Percentiles rank a stretch among this genome's conserved stretches.
Evolutionary conservation across 2,797 vertebrate species (phyloP).

Genomic region (Chromis chromis): DNA sequence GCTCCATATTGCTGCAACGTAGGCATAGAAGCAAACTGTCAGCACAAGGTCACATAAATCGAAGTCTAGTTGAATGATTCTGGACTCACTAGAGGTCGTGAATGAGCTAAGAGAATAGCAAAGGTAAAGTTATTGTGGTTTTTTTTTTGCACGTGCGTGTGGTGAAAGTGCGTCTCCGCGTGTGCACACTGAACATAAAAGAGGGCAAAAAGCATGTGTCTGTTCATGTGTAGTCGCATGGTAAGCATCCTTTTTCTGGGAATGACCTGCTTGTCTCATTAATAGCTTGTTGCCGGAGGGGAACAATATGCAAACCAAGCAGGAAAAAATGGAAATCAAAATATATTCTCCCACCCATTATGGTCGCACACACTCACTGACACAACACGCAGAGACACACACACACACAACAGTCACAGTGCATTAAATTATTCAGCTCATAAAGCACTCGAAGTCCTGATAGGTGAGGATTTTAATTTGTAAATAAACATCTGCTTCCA

Average conservation of each 20-base stretch:
- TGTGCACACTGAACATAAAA: slow-evolving; percentile 28
- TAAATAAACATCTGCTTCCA: slow-evolving; percentile 59
- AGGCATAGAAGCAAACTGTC: slow-evolving; percentile 40
- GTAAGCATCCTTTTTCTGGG: slow-evolving; percentile 72
- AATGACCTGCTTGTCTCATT: slow-evolving; percentile 84
- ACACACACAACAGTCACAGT: slow-evolving; percentile 48
- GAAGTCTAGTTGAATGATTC: slow-evolving; percentile 57
- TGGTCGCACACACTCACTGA: slow-evolving; percentile 41
- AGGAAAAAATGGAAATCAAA: slow-evolving; percentile 76
- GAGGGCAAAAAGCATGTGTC: slow-evolving; percentile 37
- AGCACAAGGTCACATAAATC: slow-evolving; percentile 68
- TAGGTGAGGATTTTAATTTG: slow-evolving; percentile 61
- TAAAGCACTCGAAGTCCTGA: slow-evolving; percentile 58
- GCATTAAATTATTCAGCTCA: slow-evolving; percentile 59
- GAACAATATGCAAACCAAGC: slow-evolving; percentile 83
- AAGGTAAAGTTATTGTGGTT: slow-evolving; percentile 27
- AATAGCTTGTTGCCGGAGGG: slow-evolving; percentile 77
- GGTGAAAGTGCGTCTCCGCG: slow-evolving; percentile 1
- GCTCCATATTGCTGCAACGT: slow-evolving; percentile 10
- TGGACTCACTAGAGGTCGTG: slow-evolving; percentile 30
- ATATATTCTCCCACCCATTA: slow-evolving; percentile 51
- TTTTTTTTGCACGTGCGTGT: slow-evolving; percentile 15
- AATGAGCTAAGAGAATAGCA: slow-evolving; percentile 22
- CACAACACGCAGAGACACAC: slow-evolving; percentile 40
- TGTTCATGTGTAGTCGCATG: slow-evolving; percentile 48